A percentile compares a stretch with the other conserved stretches of the same genome.
These are phyloP conservation scores for Lerista edwardsae DNA, from an alignment of 2,797 vertebrate genomes.

Conservation along the genomic window DNA sequence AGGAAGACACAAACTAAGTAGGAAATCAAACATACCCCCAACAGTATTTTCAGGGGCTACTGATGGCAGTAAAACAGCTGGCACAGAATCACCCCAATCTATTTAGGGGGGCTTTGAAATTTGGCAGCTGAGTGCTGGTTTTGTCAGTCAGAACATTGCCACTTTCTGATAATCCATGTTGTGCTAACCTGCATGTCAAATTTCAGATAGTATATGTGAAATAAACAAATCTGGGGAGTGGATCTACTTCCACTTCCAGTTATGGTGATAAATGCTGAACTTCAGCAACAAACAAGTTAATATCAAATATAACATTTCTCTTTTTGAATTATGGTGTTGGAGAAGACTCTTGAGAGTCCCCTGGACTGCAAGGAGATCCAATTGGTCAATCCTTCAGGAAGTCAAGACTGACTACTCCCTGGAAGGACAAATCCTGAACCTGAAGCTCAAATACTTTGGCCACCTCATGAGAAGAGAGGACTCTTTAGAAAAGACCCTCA, in stretches of 20 bases:
- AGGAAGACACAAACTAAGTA: neutral
- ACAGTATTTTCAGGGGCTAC: neutral
- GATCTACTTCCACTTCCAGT: neutral
- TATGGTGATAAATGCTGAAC: neutral
- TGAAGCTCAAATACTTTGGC: too few species aligned
- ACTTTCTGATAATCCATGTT: neutral
- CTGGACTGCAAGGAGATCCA: too few species aligned
- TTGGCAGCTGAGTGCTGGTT: neutral
- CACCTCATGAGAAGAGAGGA: too few species aligned
- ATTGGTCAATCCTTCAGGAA: too few species aligned
- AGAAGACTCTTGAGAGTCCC: too few species aligned
- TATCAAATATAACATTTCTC: too few species aligned
- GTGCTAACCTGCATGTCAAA: neutral
- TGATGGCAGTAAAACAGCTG: neutral
- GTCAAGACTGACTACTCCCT: too few species aligned
- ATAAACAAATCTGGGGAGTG: too few species aligned
- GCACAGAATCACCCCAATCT: neutral
- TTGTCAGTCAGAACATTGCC: neutral
- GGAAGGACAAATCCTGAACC: too few species aligned
- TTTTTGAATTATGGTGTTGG: too few species aligned
- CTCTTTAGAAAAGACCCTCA: too few species aligned
- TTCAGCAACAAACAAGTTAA: too few species aligned
- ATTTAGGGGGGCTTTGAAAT: neutral
- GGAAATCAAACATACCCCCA: neutral
- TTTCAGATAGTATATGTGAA: neutral